phyloP scores from a whole-genome alignment of 2,888 invertebrate genomes.

The Andrena minutula region DNA sequence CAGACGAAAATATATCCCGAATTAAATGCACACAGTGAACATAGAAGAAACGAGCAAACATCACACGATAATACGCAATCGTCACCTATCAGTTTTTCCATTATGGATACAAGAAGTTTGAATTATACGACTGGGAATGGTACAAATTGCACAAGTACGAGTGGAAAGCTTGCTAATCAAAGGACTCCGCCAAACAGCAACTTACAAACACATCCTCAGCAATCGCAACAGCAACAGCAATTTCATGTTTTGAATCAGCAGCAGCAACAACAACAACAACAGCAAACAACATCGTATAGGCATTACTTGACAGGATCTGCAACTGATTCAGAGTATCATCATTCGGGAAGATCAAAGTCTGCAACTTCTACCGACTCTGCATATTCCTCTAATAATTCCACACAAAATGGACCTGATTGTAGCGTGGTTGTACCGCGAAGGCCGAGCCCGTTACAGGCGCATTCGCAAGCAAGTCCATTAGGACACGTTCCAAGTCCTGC shows the following conservation, averaged over 20 bases:
- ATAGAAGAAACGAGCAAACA: conserved; percentile 84
- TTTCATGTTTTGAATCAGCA: conserved; percentile 84
- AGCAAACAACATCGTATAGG: conserved; percentile 86
- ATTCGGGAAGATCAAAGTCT: conserved; percentile 87
- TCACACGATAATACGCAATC: conserved; percentile 89
- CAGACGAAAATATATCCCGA: conserved; percentile 93
- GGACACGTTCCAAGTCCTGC: conserved; percentile 92
- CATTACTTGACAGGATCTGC: conserved; percentile 88
- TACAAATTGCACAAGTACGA: conserved; percentile 71
- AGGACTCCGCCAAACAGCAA: conserved; percentile 75
- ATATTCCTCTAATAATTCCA: conserved; percentile 87
- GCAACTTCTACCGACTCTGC: conserved; percentile 88
- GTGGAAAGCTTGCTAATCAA: conserved; percentile 74
- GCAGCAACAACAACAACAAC: conserved; percentile 71
- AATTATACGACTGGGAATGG: conserved; percentile 87
- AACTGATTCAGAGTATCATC: conserved; percentile 88
- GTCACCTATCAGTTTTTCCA: conserved; percentile 91
- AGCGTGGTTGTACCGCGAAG: conserved; percentile 89
- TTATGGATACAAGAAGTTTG: conserved; percentile 90
- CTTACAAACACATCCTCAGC: conserved; percentile 72
- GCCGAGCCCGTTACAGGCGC: conserved; percentile 89
- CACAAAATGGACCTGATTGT: conserved; percentile 89
- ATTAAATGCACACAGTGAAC: conserved; percentile 84
- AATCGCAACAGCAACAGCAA: conserved; percentile 84
- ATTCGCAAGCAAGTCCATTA: conserved; percentile 90